Base-by-base conservation (phyloP, 2,113 vertebrate species). In the Percina caprodes region DNA sequence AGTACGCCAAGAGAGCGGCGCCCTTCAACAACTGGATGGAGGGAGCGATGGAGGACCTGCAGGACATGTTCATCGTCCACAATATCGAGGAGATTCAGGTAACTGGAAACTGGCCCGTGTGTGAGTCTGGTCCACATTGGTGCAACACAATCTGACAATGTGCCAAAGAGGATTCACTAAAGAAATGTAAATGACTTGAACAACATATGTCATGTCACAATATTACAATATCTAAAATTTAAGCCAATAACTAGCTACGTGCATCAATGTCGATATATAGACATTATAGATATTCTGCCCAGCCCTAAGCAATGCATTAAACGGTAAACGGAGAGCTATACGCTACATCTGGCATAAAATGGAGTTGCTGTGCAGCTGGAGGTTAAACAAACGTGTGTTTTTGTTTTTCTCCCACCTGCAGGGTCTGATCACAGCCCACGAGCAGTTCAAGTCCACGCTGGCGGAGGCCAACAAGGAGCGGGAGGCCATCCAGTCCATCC, bases 21-120 rank as follows among this genome's bases (percentile, higher is more conserved):
- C 97, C 98, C 0, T 99, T 99, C 95, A 99, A 99, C 94, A 99
- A 99, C 95, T 99, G 98, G 98, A 99, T 99, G 98, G 98, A 98
- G 93, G 97, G 97, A 0, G 98, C 98, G 0, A 98, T 97, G 97
- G 97, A 99, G 82, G 98, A 99, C 79, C 95, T 99, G 18, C 98
- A 99, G 94, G 98, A 99, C 94, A 99, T 98, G 97, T 99, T 99
- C 91, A 99, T 99, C 0, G 98, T 99, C 26, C 98, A 99, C 92
- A 99, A 97, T 79, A 98, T 97, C 0, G 97, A 99, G 88, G 98
- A 99, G 93, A 99, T 99, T 7, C 95, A 98, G 96, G 98, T 98
- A 49, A 33, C 1, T 18, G 23, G 2, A 6, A 12, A 24, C 23
- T 6, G 21, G n/a, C 19, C 30, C 5, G 10, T 5, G 14, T 42